Percentiles rank a stretch among this genome's conserved stretches.
These are phyloP conservation scores for Monarcha castaneiventris DNA, from an alignment of 2,113 vertebrate species.

Conservation along the genomic window DNA sequence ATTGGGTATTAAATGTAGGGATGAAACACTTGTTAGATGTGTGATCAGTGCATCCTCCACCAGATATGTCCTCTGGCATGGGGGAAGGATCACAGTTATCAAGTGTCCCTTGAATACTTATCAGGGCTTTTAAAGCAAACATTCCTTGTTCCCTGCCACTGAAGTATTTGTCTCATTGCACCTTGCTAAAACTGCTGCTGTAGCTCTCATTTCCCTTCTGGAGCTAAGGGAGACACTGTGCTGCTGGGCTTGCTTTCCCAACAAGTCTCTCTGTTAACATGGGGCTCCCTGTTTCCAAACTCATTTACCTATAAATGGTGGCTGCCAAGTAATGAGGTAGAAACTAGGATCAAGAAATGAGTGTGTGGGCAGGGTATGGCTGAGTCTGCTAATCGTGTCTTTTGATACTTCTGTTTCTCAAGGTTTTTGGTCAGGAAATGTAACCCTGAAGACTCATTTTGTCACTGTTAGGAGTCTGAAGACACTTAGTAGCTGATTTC, in stretches of 20 bases:
- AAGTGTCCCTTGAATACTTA: not conserved
- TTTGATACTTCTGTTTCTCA: not conserved
- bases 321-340: not conserved
- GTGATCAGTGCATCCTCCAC: not conserved
- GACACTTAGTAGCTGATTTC: not conserved
- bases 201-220: not conserved
- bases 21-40: not conserved
- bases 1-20: not conserved
- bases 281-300: not conserved
- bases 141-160: not conserved
- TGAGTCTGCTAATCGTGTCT: not conserved
- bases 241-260: not conserved
- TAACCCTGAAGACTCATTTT: not conserved
- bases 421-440: not conserved
- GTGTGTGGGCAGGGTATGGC: not conserved
- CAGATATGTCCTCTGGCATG: not conserved
- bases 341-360: not conserved
- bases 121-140: not conserved
- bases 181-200: not conserved
- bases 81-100: not conserved
- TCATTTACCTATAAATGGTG: not conserved
- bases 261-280: not conserved
- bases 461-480: not conserved
- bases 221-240: not conserved
- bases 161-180: not conserved